Base-by-base conservation (phyloP, 1,140 invertebrate genomes). In the Leptinotarsa defecta region DNA sequence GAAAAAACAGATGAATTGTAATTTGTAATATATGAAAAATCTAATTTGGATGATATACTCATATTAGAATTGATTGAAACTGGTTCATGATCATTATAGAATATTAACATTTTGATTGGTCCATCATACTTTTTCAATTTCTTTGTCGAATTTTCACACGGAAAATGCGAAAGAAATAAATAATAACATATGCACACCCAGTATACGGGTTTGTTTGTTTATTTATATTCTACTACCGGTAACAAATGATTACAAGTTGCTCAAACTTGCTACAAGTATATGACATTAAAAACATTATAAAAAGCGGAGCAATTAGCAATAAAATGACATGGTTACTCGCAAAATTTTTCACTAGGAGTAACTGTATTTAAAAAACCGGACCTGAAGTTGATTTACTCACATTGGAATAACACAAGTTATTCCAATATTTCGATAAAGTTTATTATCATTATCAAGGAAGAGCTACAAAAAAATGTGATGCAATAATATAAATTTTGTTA, bases 121-220 rank as follows among this genome's bases (percentile, higher is more conserved):
- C 8, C 8, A 43, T 43, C 34, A 43, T 43, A 43, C 34, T 43
- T 43, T 43, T 43, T 43, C 34, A 43, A 43, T 43, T 43, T 43
- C 2, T 43, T 11, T 43, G 34, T 43, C 34, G 8, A 43, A 43
- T 43, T 43, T 43, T 43, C 8, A 11, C 1, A 43, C 8, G 34
- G 34, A 43, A 43, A 43, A 43, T 43, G 34, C 34, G 0, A 43
- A 43, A 43, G 8, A 2, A 34, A 34, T 34, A 11, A 34, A 34
- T 34, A 34, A 17, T n/a, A 57, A 57, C n/a, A n/a, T n/a, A 57
- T 57, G 52, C n/a, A 57, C 52, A 57, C 52, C 52, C 52, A 3
- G 52, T 57, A 57, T 57, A 57, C 52, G 52, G 15, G 63, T 65
- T 65, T 22, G 63, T 65, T 65, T 65, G 63, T 65, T 65, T 65